Conservation (phyloP, 2,113 vertebrate species). For the Lynx canadensis region DNA sequence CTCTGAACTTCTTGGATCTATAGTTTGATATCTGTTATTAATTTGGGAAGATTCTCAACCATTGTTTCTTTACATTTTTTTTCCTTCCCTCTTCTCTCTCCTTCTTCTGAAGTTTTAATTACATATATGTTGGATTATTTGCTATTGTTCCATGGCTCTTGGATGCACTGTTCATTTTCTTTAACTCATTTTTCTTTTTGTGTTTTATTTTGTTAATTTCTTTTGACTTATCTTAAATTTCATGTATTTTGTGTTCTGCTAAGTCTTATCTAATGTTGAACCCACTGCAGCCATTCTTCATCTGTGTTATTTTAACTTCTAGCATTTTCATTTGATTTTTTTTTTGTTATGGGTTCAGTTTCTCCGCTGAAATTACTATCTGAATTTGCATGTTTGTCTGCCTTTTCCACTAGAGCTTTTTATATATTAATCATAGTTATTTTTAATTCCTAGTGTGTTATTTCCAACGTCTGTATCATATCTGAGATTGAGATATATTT, state of each 20-base stretch:
- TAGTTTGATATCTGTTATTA: not conserved
- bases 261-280: not conserved
- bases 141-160: not conserved
- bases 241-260: not conserved
- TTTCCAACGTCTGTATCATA: constrained; percentile 23
- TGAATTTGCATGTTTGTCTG: not conserved
- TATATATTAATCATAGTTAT: not conserved
- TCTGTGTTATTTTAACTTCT: constrained; percentile 4
- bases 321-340: not conserved
- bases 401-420: not conserved
- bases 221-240: constrained; percentile 12
- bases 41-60: not conserved
- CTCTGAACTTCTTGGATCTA: not conserved
- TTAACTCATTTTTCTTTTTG: not conserved
- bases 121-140: not conserved
- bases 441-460: not conserved
- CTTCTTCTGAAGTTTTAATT: not conserved
- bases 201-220: not conserved
- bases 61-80: not conserved
- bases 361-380: constrained; percentile 29
- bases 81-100: not conserved
- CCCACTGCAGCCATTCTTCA: not conserved
- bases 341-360: not conserved
- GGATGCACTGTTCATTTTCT: not conserved
- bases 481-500: constrained; percentile 15